Base-by-base conservation (phyloP, 1,140 invertebrate species). In the Drosophila parabipectinata region DNA sequence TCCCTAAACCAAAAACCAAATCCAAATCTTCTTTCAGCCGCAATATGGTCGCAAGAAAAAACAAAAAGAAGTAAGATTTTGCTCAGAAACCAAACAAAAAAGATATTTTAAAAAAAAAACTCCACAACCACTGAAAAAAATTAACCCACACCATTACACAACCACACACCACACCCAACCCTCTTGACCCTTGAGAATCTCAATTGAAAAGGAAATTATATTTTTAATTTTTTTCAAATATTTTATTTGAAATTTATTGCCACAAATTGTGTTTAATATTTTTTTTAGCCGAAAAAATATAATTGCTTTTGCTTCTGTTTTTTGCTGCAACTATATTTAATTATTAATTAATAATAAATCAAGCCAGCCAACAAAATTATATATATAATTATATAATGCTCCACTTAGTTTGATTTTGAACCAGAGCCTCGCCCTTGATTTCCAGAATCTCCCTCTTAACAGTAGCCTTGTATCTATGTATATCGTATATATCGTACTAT, bases 11-110 rank as follows among this genome's bases (percentile, higher is more conserved):
- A 81, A 81, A 87, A 60, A 60, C 81, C 77, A 81, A 85, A 81
- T 75, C 68, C 69, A 91, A 91, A 91, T 91, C 82, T 90, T 91
- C 91, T 92, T 92, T 92, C 91, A 92, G 91, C 91, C 91, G 90
- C 91, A 92, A 92, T 96, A 95, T 96, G 96, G 96, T 96, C 96
- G 96, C 95, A 96, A 96, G 96, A 97, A 96, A 96, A 97, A 97
- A 95, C 97, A 97, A 96, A 97, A 97, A 97, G 96, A 97, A 97
- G 96, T 97, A 97, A 97, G 96, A 96, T 92, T 92, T 93, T 92
- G 62, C 76, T 76, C 67, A 82, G 78, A 81, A 77, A 68, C 34
- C 21, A 30, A 32, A 56, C 34, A 52, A 53, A 52, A 56, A 82
- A 77, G 47, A 53, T 44, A 56, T 81, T 74, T 32, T 45, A 74